These are phyloP conservation scores for Peromyscus melanophrys DNA, from an alignment of 2,797 vertebrate species.

Conservation along the genomic window DNA sequence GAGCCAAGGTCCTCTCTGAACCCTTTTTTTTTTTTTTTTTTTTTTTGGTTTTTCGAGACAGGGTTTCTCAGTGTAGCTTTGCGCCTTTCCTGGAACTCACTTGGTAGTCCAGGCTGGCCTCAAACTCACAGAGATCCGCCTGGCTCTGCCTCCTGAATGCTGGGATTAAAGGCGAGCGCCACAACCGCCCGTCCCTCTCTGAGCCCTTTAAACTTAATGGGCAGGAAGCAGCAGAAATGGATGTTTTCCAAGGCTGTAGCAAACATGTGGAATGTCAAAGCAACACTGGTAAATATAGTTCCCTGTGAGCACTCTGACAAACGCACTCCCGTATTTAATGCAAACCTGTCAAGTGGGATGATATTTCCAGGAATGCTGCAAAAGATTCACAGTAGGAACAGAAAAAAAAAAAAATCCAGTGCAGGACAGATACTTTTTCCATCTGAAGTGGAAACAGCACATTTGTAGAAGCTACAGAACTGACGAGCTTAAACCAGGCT, in stretches of 20 bases:
- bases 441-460: constrained; percentile 31
- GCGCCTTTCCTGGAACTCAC: too few species aligned
- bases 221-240: not conserved
- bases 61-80: too few species aligned
- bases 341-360: constrained; percentile 66
- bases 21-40: not conserved
- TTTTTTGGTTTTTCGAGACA: too few species aligned
- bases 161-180: too few species aligned
- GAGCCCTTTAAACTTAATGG: not conserved
- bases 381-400: constrained; percentile 21
- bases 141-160: too few species aligned
- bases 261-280: not conserved
- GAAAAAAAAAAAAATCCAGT: not conserved
- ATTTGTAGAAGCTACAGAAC: constrained; percentile 15
- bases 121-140: too few species aligned
- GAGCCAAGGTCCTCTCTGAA: not conserved
- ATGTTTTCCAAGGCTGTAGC: not conserved
- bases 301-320: constrained; percentile 44
- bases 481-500: constrained; percentile 13
- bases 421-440: constrained; percentile 39
- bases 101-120: too few species aligned
- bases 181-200: not conserved
- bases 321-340: constrained; percentile 33
- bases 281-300: constrained; percentile 48
- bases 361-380: constrained; percentile 62